A percentile compares a stretch with the other conserved stretches of the same genome.
These are phyloP conservation scores for Mesocentrotus franciscanus DNA, from an alignment of 53 echinoderm and acorn worm species.

Conservation along the genomic window DNA sequence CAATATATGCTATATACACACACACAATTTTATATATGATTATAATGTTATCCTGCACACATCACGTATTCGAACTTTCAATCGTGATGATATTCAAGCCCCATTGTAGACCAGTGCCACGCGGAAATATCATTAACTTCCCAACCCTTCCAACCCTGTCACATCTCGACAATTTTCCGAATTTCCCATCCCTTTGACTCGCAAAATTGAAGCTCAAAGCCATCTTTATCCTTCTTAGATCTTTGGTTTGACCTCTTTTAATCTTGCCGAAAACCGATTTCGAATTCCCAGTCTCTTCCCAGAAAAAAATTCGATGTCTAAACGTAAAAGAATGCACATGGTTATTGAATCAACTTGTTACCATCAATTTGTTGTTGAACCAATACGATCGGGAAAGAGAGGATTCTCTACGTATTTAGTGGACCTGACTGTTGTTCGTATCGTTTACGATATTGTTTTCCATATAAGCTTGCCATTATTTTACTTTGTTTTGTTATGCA, in stretches of 20 bases:
- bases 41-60: neutral
- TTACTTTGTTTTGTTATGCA: neutral
- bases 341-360: constrained; percentile 53
- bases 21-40: neutral
- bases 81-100: neutral
- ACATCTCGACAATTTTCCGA: neutral
- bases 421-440: neutral
- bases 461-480: constrained; percentile 23
- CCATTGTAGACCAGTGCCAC: neutral
- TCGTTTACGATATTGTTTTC: neutral
- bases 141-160: constrained; percentile 10
- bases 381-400: neutral
- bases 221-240: constrained; percentile 41
- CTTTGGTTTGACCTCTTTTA: constrained; percentile 34
- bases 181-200: constrained; percentile 56
- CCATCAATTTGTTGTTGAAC: constrained; percentile 14
- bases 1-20: no score
- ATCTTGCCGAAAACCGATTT: constrained; percentile 50
- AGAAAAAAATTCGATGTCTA: neutral
- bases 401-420: neutral
- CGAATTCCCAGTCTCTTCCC: constrained; percentile 30
- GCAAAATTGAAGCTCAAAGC: constrained; percentile 24
- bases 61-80: neutral
- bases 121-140: constrained; percentile 27
- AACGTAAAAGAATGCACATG: constrained; percentile 21